Conservation (phyloP, 2,113 vertebrate species). For the zebrafish (Danio rerio) region DNA sequence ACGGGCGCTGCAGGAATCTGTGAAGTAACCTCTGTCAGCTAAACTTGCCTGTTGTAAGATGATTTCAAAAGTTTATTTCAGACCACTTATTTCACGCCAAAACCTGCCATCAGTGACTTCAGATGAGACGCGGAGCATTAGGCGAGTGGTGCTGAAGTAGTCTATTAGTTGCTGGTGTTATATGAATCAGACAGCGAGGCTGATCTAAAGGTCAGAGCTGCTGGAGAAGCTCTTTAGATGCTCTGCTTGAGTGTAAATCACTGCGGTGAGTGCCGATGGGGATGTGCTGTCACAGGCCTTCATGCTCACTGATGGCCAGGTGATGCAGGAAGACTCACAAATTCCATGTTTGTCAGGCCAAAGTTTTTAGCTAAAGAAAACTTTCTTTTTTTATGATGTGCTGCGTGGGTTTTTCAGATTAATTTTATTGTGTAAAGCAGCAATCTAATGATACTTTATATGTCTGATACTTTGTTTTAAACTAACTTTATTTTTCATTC, state of each 20-base stretch:
- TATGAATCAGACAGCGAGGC: slow-evolving; percentile 69
- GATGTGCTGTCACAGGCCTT: slow-evolving; percentile 13
- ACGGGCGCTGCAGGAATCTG: not conserved
- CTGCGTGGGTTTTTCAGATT: no score
- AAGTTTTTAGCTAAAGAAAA: no score
- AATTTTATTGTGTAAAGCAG: no score
- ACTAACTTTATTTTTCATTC: no score
- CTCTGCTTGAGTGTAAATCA: slow-evolving; percentile 53
- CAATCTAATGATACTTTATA: no score
- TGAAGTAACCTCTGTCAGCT: not conserved
- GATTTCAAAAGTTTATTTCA: slow-evolving; percentile 26
- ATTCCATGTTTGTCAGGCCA: not conserved
- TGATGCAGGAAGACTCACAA: slow-evolving; percentile 15
- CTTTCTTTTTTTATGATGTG: no score
- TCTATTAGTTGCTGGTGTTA: slow-evolving; percentile 57
- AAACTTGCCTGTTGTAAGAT: not conserved
- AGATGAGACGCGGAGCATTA: slow-evolving; percentile 29
- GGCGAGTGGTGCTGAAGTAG: slow-evolving; percentile 29
- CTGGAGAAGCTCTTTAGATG: slow-evolving; percentile 68
- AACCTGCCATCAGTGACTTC: slow-evolving; percentile 5
- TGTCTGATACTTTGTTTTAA: no score
- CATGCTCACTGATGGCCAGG: not conserved
- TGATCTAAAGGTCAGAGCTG: slow-evolving; percentile 74
- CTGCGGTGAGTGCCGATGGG: slow-evolving; percentile 12
- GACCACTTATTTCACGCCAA: slow-evolving; percentile 18